A percentile compares a stretch with the other conserved stretches of the same genome.
phyloP scores from a whole-genome alignment of 2,113 vertebrate species.

The Ameiurus melas region DNA sequence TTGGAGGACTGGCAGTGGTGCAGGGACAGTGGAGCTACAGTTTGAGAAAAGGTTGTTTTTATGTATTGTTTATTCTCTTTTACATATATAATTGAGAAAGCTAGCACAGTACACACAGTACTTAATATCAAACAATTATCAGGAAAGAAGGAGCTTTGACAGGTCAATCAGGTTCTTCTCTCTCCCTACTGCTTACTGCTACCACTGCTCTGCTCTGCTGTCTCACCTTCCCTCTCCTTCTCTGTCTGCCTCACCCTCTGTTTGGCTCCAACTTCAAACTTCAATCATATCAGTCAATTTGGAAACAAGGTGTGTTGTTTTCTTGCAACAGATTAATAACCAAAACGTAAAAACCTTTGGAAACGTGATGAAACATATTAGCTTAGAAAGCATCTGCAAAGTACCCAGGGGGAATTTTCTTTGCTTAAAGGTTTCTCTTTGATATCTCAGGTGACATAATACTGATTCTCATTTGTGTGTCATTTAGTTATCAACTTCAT shows the following conservation, averaged over 20 bases:
- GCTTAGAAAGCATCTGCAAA: background rate
- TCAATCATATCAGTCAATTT: background rate
- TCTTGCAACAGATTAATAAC: background rate
- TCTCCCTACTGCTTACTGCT: background rate
- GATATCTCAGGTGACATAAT: background rate
- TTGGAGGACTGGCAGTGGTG: background rate
- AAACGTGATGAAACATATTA: background rate
- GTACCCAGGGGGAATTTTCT: background rate
- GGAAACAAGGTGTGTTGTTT: background rate
- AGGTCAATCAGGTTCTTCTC: slow-evolving; percentile 1
- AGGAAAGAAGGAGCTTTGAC: background rate
- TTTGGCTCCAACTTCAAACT: background rate
- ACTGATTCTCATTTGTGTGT: background rate
- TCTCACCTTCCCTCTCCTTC: background rate
- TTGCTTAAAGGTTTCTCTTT: background rate
- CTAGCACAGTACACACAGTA: background rate
- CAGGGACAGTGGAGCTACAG: background rate
- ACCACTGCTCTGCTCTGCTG: background rate
- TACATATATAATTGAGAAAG: background rate
- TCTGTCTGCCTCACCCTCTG: background rate
- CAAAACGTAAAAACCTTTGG: background rate
- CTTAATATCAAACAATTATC: background rate
- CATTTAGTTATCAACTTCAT: background rate
- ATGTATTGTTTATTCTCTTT: background rate
- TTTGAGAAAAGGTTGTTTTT: background rate